Conservation (phyloP, 92 coral and sea anemone species). For the Parazoanthus atlanticus region DNA sequence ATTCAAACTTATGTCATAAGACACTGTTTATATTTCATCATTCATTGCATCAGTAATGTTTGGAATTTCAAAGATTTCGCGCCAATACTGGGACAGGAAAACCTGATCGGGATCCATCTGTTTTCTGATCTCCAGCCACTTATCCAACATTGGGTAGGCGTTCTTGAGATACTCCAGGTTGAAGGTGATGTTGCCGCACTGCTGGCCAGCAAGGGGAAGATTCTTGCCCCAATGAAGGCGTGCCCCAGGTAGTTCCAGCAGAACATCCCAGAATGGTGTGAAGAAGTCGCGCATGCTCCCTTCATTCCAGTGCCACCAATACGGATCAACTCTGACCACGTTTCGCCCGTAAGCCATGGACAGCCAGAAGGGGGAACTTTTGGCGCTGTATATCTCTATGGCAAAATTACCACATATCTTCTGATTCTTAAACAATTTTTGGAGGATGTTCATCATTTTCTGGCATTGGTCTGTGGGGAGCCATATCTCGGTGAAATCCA, state of each 20-base stretch:
- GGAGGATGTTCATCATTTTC: conserved; percentile 58
- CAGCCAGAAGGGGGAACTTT: conserved; percentile 73
- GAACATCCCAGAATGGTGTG: conserved; percentile 64
- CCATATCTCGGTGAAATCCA: conserved; percentile 81
- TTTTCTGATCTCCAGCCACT: conserved; percentile 64
- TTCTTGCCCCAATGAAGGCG: conserved; percentile 89
- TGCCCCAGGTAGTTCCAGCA: conserved; percentile 59
- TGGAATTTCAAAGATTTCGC: conserved; percentile 63
- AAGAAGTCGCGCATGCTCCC: conserved; percentile 64
- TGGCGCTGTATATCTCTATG: conserved; percentile 77
- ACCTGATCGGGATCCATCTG: conserved; percentile 69
- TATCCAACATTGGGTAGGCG: conserved; percentile 70
- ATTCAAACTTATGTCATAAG: neutral
- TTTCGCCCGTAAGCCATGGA: conserved; percentile 64
- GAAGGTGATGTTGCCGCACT: conserved; percentile 63
- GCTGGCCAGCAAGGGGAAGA: conserved; percentile 71
- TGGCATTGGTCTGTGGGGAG: conserved; percentile 71
- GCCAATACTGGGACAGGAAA: conserved; percentile 74
- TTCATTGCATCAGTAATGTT: conserved; percentile 26
- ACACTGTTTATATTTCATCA: too few relatives aligned
- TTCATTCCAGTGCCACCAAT: conserved; percentile 72
- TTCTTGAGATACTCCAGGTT: conserved; percentile 68
- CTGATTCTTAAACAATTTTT: conserved; percentile 50
- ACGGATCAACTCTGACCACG: conserved; percentile 74
- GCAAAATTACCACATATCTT: conserved; percentile 65